Percentiles rank a stretch among this genome's conserved stretches.
These are phyloP conservation scores for Mimumesa dahlbomi DNA, from an alignment of 2,888 invertebrate genomes.

Conservation along the genomic window DNA sequence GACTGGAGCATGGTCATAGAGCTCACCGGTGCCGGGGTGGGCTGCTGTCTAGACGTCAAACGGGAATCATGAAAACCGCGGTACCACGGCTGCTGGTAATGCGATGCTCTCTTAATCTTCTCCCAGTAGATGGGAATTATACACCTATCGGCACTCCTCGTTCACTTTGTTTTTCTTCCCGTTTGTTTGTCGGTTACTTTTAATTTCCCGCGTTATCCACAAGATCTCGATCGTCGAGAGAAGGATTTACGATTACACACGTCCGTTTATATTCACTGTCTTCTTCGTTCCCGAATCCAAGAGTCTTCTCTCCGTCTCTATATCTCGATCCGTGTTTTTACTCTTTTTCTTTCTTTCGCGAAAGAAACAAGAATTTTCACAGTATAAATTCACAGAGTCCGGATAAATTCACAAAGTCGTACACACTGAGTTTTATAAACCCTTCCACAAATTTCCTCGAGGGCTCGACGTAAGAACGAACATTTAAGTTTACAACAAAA, in stretches of 20 bases:
- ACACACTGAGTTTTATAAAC: no score
- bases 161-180: background rate
- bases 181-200: background rate
- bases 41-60: slow-evolving; percentile 67
- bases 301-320: background rate
- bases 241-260: no score
- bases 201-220: background rate
- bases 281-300: no score
- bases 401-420: no score
- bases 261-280: background rate
- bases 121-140: slow-evolving; percentile 8
- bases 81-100: slow-evolving; percentile 62
- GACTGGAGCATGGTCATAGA: slow-evolving; percentile 80
- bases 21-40: slow-evolving; percentile 63
- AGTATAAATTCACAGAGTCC: no score
- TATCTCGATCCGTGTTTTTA: background rate
- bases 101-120: slow-evolving; percentile 60
- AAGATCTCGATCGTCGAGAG: no score
- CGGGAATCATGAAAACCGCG: slow-evolving; percentile 68
- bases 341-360: background rate
- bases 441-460: background rate
- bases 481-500: no score
- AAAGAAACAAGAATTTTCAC: no score
- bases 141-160: slow-evolving; percentile 3
- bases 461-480: no score